Conservation (phyloP, 2,888 invertebrate species). For the Dicyrtoma fusca region DNA sequence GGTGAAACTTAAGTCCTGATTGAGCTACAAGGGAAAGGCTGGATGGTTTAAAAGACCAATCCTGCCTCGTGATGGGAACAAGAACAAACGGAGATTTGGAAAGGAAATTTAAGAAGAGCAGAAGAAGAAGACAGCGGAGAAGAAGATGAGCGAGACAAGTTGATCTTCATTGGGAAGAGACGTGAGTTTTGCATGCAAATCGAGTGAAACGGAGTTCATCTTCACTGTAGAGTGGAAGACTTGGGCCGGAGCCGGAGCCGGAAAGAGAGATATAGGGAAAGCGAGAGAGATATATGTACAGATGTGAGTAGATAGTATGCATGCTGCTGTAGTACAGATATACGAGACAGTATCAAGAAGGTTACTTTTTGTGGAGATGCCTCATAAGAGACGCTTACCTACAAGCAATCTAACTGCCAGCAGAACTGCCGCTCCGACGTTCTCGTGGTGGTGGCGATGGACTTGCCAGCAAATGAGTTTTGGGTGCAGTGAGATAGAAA, state of each 20-base stretch:
- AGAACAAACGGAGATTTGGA: not conserved
- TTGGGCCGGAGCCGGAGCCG: too few relatives aligned
- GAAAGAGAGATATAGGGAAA: not conserved
- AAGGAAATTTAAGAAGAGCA: not conserved
- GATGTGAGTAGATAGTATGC: too few relatives aligned
- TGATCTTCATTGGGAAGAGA: conserved; percentile 28
- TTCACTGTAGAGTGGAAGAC: too few relatives aligned
- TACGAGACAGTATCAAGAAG: too few relatives aligned
- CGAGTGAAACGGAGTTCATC: too few relatives aligned
- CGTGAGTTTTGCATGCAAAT: conserved; percentile 9
- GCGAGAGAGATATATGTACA: too few relatives aligned
- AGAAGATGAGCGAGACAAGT: conserved; percentile 13
- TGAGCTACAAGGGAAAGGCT: not conserved
- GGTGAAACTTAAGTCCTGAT: conserved; percentile 14
- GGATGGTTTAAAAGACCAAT: not conserved
- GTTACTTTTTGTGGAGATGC: too few relatives aligned
- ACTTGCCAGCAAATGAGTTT: conserved; percentile 36
- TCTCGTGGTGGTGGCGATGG: conserved; percentile 7
- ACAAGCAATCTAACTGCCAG: too few relatives aligned
- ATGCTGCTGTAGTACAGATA: too few relatives aligned
- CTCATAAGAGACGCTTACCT: too few relatives aligned
- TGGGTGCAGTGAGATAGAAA: conserved; percentile 32
- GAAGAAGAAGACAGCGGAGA: not conserved
- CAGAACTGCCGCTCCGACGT: too few relatives aligned
- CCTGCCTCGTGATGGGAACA: not conserved